Evolutionary conservation across 1,140 invertebrate species (phyloP), one percentile per base, ranked within the genome.

Genomic region (Zaprionus ornatus): DNA sequence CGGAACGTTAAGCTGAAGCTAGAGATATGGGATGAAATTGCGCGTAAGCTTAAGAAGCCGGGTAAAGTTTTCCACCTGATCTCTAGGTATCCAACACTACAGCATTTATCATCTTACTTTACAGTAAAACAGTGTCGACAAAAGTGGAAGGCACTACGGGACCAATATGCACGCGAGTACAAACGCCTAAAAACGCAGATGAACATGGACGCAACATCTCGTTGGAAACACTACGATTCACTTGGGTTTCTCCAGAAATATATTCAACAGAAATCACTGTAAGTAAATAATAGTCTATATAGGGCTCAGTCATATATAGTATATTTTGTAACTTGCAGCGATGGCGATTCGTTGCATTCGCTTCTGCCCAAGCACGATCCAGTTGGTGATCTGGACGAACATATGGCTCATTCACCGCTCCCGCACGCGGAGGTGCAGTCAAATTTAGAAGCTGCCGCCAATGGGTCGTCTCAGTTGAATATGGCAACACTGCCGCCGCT

Each of bases 171-270:
- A n/a, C 76, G 91, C 0, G 91, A 92, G 63, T 90, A 92, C 60
- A 92, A 92, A 72, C 91, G 91, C 27, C 40, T 92, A 27, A 82
- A 84, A 25, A 88, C 77, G 21, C 77, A 83, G 19, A 57, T 78
- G 27, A 70, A 90, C 55, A 61, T 78, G 9, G 83, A 92, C 19
- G 79, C 75, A 37, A 78, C 68, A 17, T 91, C 91, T 19, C 80
- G 88, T n/a, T 92, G 91, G 91, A 92, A 92, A 35, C 91, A 92
- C 45, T 92, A 92, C 27, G 91, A 92, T 37, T 91, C 91, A 0
- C 75, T 92, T 2, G 75, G 57, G n/a, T 92, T 92, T 62, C 68
- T 92, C 5, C 80, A 91, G 50, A 90, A 90, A 37, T 92, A 82
- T 56, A 92, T 92, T 37, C 91, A 91, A 63, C 85, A 92, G 59